A percentile compares a stretch with the other conserved stretches of the same genome.
Conservation (phyloP, 2,113 vertebrate genomes). For the Falco punctatus region DNA sequence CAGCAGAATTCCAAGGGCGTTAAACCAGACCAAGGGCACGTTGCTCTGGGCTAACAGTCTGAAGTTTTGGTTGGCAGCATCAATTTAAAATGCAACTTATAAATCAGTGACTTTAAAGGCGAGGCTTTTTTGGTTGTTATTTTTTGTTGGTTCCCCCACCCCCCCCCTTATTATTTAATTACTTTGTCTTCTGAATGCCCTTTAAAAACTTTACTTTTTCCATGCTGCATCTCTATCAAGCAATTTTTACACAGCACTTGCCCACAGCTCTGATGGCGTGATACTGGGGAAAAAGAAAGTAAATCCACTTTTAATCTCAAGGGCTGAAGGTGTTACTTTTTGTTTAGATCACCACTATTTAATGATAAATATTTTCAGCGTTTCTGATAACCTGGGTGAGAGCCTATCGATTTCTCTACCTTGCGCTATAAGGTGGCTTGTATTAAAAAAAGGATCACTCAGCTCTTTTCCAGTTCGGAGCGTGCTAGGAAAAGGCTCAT, state of each 20-base stretch:
- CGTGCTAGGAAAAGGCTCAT: neutral
- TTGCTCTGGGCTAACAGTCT: neutral
- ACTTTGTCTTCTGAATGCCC: neutral
- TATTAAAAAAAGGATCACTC: constrained; percentile 7
- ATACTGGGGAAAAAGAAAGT: neutral
- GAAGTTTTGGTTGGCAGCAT: neutral
- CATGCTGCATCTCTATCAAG: neutral
- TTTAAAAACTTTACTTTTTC: neutral
- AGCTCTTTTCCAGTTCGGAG: neutral
- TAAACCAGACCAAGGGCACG: neutral
- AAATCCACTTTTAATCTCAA: neutral
- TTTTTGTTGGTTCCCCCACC: neutral
- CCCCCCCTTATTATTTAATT: neutral
- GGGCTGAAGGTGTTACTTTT: neutral
- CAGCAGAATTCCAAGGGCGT: neutral
- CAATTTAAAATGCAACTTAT: neutral
- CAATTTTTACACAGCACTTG: neutral
- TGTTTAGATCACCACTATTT: neutral
- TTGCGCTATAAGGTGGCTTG: neutral
- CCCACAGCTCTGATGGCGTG: neutral
- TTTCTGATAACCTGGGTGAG: constrained; percentile 9
- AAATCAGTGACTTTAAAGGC: neutral
- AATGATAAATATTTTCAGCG: neutral
- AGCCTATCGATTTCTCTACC: neutral
- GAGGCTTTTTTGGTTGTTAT: neutral